These are phyloP conservation scores for Chaetophractus vellerosus DNA, from an alignment of 2,797 vertebrate species.

Conservation along the genomic window DNA sequence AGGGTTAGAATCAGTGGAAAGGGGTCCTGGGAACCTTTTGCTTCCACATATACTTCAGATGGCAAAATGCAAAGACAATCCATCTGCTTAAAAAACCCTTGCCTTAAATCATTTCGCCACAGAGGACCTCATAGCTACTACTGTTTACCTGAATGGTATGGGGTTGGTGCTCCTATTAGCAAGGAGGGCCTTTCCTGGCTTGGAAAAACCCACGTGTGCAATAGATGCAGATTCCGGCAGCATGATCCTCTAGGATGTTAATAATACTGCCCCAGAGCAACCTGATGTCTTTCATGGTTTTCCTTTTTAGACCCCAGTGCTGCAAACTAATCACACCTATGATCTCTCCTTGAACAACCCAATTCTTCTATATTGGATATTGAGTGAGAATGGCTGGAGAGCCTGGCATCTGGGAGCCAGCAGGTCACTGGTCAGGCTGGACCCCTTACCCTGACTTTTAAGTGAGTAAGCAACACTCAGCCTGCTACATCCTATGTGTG, in stretches of 20 bases:
- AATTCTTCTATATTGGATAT: background rate
- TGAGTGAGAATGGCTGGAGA: background rate
- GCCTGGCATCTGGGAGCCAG: background rate
- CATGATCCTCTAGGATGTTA: background rate
- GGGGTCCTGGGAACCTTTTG: background rate
- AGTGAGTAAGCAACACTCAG: background rate
- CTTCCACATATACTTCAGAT: background rate
- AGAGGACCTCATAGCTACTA: background rate
- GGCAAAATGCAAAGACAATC: background rate
- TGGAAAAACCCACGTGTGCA: background rate
- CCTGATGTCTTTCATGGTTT: background rate
- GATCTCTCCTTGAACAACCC: background rate
- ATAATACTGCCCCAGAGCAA: background rate
- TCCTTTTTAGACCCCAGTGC: background rate
- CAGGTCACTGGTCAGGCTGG: background rate
- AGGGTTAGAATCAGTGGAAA: constrained; percentile 34
- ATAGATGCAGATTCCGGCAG: background rate
- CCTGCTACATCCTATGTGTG: background rate
- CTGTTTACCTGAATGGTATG: background rate
- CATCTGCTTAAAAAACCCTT: background rate
- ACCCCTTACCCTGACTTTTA: background rate
- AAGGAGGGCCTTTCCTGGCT: background rate
- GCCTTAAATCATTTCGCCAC: background rate
- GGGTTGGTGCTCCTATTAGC: background rate
- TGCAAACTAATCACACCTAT: background rate